Base-by-base conservation (phyloP, 1,140 invertebrate species). In the Vollenhovia emeryi region DNA sequence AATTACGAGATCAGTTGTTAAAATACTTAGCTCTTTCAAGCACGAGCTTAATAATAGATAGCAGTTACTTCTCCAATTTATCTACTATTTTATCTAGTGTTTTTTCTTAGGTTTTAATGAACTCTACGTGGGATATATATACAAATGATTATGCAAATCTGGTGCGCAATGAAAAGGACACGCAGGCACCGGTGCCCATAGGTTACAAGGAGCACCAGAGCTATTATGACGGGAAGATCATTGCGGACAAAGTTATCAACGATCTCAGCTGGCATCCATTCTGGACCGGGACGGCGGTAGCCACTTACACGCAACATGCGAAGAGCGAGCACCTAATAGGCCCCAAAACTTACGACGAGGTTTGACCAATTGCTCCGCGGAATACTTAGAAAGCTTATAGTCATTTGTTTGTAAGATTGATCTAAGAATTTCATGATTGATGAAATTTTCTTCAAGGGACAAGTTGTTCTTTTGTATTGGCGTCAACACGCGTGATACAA, bases 191-290 rank as follows among this genome's bases (percentile, higher is more conserved):
- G 11, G 59, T 91, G 52, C 78, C 86, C 87, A 94, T 95, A 91
- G 91, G 91, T 11, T 96, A 96, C 91, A 93, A 95, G 66, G 96
- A 97, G 89, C 96, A 96, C 88, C 94, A 96, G 86, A 96, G 95
- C 87, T 97, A 97, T 88, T 95, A 95, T 57, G 96, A 97, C 88
- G 95, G 96, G 18, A 95, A 95, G 90, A 93, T 95, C 18, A 95
- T 93, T 57, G 95, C 95, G 91, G 95, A 96, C 79, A 96, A 96
- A 92, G 96, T 96, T 89, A 96, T 98, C 69, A 96, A 96, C n/a
- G 95, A 95, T 87, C 94, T 96, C 9, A 94, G 95, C 60, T 98
- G 97, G 96, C 97, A 97, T 95, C 96, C 96, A 1, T 95, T 96
- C 88, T 96, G 96, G 94, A 95, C 96, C 2, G 97, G 97, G 1